Conservation (phyloP, 2,888 invertebrate genomes). For the Callimorpha dominula region DNA sequence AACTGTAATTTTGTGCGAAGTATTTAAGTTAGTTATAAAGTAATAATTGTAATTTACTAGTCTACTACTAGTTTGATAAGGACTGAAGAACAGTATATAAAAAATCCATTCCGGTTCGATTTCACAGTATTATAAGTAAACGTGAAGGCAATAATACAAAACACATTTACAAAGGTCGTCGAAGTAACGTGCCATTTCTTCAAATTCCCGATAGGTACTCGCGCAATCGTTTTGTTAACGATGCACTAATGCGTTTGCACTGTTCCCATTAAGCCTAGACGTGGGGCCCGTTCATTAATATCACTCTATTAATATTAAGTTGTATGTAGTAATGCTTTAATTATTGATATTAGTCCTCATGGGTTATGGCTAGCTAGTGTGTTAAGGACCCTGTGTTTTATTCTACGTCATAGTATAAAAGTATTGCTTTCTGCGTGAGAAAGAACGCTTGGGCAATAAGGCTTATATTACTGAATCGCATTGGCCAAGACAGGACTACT, state of each 20-base stretch:
- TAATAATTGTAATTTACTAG: neutral
- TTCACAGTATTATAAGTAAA: neutral
- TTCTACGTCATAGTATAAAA: neutral
- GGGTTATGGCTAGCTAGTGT: neutral
- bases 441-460: neutral
- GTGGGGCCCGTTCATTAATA: conserved; percentile 64
- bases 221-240: conserved; percentile 73
- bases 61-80: neutral
- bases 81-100: neutral
- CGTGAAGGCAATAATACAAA: conserved; percentile 3
- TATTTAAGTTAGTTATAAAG: too few species aligned
- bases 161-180: conserved; percentile 23
- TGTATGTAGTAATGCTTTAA: conserved; percentile 30
- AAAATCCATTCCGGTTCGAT: neutral
- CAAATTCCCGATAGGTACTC: conserved; percentile 42
- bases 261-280: conserved; percentile 71
- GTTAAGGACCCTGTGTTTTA: too few species aligned
- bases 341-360: conserved; percentile 19
- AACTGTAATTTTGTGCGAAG: neutral
- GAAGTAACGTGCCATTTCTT: conserved; percentile 45
- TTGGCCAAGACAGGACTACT: too few species aligned
- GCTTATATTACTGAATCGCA: neutral
- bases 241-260: conserved; percentile 82
- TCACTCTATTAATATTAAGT: conserved; percentile 58
- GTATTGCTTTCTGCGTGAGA: neutral